Base-by-base conservation (phyloP, 2,888 invertebrate genomes). In the Adelognathus sp. region DNA sequence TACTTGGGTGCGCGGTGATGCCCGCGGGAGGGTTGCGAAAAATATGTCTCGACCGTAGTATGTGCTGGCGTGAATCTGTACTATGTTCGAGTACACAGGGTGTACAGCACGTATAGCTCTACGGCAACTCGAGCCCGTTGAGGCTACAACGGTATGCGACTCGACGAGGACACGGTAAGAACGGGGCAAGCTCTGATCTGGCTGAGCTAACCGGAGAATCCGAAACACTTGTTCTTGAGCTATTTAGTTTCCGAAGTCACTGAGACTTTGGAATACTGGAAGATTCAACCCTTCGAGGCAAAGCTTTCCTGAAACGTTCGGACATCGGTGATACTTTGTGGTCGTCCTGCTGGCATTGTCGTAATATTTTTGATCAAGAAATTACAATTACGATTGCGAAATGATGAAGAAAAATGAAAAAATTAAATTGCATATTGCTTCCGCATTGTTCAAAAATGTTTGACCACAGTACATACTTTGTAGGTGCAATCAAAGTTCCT, bases 11-110 rank as follows among this genome's bases (percentile, higher is more conserved):
- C 14, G 50, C 7, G 27, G 7, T 9, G 54, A 58, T n/a, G 27
- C 11, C 9, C n/a, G 64, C 3, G 16, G 54, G 36, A 46, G 9
- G 24, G 24, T 24, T 18, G 50, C 61, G 69, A 75, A 72, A 72
- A 46, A 67, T 67, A 18, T 46, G 16, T 24, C 41, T 27, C 9
- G n/a, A 76, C 60, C 44, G n/a, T 44, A 67, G 64, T 71, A 71
- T 76, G 66, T 33, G 66, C 33, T 31, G 24, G n/a, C 36, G 14
- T 52, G 52, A n/a, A 21, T 27, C 36, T 64, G 31, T 39, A 39
- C 27, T 66, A 54, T 39, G 52, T 54, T 24, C 16, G 21, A 7
- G 1, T 27, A 24, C 36, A 52, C n/a, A 29, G 3, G 16, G 6
- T 27, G 52, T 14, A 39, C 27, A 36, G 24, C 16, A 6, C 29